Evolutionary conservation across 2,888 invertebrate species (phyloP).

Genomic region (Drosophila crucigera): DNA sequence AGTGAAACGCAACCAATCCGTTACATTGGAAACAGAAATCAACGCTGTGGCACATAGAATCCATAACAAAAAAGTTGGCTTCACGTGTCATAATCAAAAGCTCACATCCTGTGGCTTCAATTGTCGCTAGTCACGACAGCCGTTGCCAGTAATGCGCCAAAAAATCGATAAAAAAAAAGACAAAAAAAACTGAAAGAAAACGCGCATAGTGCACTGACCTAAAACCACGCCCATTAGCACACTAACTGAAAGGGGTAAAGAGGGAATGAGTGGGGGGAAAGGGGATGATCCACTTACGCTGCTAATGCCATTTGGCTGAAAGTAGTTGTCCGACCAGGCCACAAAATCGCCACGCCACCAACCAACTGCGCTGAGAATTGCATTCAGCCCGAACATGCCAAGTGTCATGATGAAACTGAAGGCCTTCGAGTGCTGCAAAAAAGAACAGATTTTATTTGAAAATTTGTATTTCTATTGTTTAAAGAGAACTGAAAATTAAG

Average conservation of each 20-base stretch:
- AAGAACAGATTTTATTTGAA: not conserved
- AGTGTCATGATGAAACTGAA: conserved; percentile 85
- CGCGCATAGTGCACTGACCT: conserved; percentile 73
- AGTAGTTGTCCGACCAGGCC: conserved; percentile 83
- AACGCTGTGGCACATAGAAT: conserved; percentile 10
- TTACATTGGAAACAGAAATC: not conserved
- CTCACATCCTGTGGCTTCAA: conserved; percentile 71
- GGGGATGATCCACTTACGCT: conserved; percentile 78
- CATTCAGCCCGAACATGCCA: conserved; percentile 84
- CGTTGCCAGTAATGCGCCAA: conserved; percentile 23
- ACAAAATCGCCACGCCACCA: conserved; percentile 82
- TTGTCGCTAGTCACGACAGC: conserved; percentile 69
- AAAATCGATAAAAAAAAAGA: conserved; percentile 66
- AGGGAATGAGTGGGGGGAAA: not conserved
- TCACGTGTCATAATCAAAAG: conserved; percentile 78
- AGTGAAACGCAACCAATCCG: not conserved
- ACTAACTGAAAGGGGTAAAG: conserved; percentile 1
- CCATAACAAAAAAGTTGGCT: conserved; percentile 23
- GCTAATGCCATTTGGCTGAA: conserved; percentile 84
- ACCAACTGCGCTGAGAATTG: conserved; percentile 83
- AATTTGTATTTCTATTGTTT: not conserved
- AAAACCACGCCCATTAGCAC: conserved; percentile 55
- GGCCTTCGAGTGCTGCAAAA: conserved; percentile 83
- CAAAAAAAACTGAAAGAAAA: conserved; percentile 25
- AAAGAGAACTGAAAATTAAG: not conserved